Evolutionary conservation across 1,140 invertebrate species (phyloP), one percentile per base, ranked within the genome.

Genomic region (Phymastichus coffea): DNA sequence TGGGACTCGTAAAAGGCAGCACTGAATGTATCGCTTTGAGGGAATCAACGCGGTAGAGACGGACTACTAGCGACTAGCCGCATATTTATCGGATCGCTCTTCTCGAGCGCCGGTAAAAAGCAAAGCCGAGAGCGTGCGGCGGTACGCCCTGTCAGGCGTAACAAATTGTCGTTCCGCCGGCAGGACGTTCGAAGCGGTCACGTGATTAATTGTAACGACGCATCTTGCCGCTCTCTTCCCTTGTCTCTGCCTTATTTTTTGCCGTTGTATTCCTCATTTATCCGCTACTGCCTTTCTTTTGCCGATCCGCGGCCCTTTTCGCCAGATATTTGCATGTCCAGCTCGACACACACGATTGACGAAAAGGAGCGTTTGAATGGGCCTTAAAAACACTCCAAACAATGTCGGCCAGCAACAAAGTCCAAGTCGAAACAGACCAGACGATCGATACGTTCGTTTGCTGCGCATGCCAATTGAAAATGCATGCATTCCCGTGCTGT

Each of bases 171-270:
- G 72, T 68, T 73, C 62, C 68, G 63, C 68, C 74, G 73, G 73
- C 68, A 35, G 69, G 67, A 67, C 68, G 63, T 70, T 62, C 64
- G 64, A 9, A 15, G 65, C 63, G 69, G 65, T 66, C 66, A 65
- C 64, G 74, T 76, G 76, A 78, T 78, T 78, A 78, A 78, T 78
- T 75, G 76, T 67, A 71, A 70, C 71, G 70, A 71, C 58, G 63
- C 64, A 67, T 65, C 55, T 47, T 57, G 54, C 52, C 57, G 61
- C 63, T 66, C 37, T 47, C 58, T 48, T 61, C 38, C 35, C 53
- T 43, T 46, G 8, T 28, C 56, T 44, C 44, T 40, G 40, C 25
- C 35, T 20, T 49, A n/a, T 52, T 22, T 26, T 57, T 15, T 12
- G 15, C 7, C 25, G 25, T 26, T 30, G 14, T 54, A 17, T 43